Base-by-base conservation (phyloP, 2,113 vertebrate genomes). In the Picathartes gymnocephalus region DNA sequence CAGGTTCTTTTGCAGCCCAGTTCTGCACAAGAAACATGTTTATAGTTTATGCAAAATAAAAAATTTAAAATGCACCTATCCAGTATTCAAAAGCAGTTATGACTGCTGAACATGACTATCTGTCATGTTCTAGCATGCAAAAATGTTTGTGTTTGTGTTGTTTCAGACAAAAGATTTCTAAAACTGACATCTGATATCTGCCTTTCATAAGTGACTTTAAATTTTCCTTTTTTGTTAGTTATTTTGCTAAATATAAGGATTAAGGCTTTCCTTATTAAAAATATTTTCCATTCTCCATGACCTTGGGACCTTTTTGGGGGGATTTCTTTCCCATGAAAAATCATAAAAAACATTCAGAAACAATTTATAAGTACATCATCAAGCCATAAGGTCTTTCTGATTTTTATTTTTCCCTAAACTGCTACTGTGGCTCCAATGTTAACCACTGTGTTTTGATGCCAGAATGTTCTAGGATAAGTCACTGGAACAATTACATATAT, bases 1-100 rank as follows among this genome's bases (percentile, higher is more conserved):
- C 3, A 21, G 8, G 1, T 0, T 0, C 20, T 35, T 80, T 77
- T 54, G 5, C 25, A 74, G 9, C 11, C 3, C 15, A 20, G 6
- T 78, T 90, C 37, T 7, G 0, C 21, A 57, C 6, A 44, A 13
- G 56, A 72, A 86, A 58, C 11, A 1, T 37, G 37, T 18, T 82
- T 57, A 7, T 14, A 44, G 11, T 77, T 89, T 72, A 54, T 28
- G 35, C 5, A 56, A 80, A 71, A 54, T 1, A 11, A 54, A 68
- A 62, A 48, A 40, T 1, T n/a, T 91, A 4, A 57, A 73, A 88
- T 57, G 5, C 5, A 30, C 16, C 13, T 54, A 83, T 50, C 33
- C 14, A 15, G 7, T 33, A 62, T 90, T 74, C 45, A 76, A 83
- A 96, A 79, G 9, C 18, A 81, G 7, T 37, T 12, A 65, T 39